Evolutionary conservation across 2,888 invertebrate species (phyloP).

Genomic region (Callyntrura guangdongensis): DNA sequence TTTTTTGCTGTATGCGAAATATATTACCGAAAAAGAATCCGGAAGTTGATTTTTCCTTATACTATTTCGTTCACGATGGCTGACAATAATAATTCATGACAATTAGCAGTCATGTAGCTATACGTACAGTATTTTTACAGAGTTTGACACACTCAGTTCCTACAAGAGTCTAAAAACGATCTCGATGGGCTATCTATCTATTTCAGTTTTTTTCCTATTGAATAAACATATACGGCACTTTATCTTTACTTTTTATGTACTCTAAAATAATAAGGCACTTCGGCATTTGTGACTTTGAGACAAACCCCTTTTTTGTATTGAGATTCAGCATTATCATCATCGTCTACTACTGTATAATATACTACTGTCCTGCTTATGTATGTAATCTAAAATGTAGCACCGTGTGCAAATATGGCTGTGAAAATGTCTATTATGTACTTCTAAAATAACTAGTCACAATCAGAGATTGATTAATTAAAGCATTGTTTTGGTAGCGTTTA

Average conservation of each 20-base stretch:
- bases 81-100: conserved; percentile 58
- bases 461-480: conserved; percentile 48
- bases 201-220: conserved; percentile 21
- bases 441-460: not conserved
- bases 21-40: conserved; percentile 69
- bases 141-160: not conserved
- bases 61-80: conserved; percentile 18
- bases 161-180: not conserved
- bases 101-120: conserved; percentile 29
- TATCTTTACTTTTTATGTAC: not conserved
- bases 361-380: not conserved
- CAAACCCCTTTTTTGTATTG: not conserved
- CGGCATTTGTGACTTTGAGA: not conserved
- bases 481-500: conserved; percentile 43
- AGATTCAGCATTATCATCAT: too few relatives aligned
- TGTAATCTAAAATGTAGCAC: not conserved
- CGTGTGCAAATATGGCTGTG: too few relatives aligned
- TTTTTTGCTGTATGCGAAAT: conserved; percentile 38
- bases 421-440: not conserved
- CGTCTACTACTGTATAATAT: not conserved
- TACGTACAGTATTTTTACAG: too few relatives aligned
- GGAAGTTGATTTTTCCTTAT: conserved; percentile 60
- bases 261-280: not conserved
- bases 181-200: conserved; percentile 7
- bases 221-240: not conserved